Percentiles rank a stretch among this genome's conserved stretches.
These are phyloP conservation scores for Blera fallax DNA, from an alignment of 2,888 invertebrate species.

Conservation along the genomic window DNA sequence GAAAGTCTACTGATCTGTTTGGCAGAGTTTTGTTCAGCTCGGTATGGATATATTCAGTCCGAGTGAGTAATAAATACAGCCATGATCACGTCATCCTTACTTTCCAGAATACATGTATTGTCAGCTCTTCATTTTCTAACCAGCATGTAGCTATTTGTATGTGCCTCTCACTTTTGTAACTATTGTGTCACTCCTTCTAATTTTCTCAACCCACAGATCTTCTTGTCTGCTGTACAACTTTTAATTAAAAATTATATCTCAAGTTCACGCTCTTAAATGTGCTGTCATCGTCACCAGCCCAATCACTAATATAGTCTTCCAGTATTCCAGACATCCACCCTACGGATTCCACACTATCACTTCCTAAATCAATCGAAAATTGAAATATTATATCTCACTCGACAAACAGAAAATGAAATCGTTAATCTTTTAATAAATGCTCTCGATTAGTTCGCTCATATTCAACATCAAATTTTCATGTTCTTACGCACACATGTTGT, in stretches of 20 bases:
- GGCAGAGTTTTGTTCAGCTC: no score
- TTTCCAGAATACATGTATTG: no score
- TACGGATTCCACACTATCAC: neutral
- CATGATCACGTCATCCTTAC: no score
- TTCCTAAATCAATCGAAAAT: slow-evolving; percentile 40
- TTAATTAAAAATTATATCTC: neutral
- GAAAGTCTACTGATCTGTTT: no score
- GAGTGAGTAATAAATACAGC: no score
- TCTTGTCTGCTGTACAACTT: no score
- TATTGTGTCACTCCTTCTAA: no score
- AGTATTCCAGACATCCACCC: neutral
- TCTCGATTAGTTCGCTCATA: slow-evolving; percentile 59
- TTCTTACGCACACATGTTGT: slow-evolving; percentile 19
- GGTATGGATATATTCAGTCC: no score
- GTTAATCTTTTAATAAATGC: slow-evolving; percentile 71
- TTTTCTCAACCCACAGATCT: no score
- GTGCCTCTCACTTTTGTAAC: no score
- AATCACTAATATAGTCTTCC: neutral
- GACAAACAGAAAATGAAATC: slow-evolving; percentile 43
- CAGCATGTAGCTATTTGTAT: no score
- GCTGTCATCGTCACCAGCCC: neutral
- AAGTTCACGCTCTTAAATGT: neutral
- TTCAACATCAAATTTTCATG: slow-evolving; percentile 51
- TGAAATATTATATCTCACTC: slow-evolving; percentile 51
- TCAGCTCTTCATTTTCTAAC: no score